These are phyloP conservation scores for Drosophila nigrodunni DNA, from an alignment of 1,140 invertebrate species.

Conservation along the genomic window DNA sequence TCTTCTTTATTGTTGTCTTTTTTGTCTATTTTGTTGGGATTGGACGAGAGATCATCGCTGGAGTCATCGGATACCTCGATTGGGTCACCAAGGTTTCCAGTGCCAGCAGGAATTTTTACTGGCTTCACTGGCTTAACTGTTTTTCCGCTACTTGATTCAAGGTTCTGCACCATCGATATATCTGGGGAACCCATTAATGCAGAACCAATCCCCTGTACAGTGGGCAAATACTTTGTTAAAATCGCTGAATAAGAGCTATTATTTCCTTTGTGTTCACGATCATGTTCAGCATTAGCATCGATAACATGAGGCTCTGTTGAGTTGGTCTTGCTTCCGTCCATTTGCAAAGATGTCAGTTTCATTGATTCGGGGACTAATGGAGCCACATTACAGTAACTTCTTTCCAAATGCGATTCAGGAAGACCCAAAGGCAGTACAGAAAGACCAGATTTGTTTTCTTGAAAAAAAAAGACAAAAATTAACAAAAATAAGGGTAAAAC, in stretches of 20 bases:
- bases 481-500: not conserved
- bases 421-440: conserved; percentile 19
- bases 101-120: conserved; percentile 15
- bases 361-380: conserved; percentile 74
- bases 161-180: not conserved
- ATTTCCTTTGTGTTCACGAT: not conserved
- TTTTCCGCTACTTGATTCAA: not conserved
- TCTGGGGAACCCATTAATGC: not conserved
- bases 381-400: conserved; percentile 79
- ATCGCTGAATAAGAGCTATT: not conserved
- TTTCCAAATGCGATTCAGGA: conserved; percentile 36
- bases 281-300: too few relatives aligned
- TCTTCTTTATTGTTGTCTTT: not conserved
- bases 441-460: conserved; percentile 23
- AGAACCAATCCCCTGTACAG: not conserved
- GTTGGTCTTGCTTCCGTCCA: not conserved
- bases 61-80: conserved; percentile 81
- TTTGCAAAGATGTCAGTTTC: conserved; percentile 31
- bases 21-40: not conserved
- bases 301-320: not conserved
- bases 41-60: conserved; percentile 34
- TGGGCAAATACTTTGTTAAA: not conserved
- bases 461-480: not conserved
- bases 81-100: conserved; percentile 68
- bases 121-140: not conserved